Evolutionary conservation across 2,888 invertebrate genomes (phyloP).

Genomic region (Harpagoxenus sublaevis): DNA sequence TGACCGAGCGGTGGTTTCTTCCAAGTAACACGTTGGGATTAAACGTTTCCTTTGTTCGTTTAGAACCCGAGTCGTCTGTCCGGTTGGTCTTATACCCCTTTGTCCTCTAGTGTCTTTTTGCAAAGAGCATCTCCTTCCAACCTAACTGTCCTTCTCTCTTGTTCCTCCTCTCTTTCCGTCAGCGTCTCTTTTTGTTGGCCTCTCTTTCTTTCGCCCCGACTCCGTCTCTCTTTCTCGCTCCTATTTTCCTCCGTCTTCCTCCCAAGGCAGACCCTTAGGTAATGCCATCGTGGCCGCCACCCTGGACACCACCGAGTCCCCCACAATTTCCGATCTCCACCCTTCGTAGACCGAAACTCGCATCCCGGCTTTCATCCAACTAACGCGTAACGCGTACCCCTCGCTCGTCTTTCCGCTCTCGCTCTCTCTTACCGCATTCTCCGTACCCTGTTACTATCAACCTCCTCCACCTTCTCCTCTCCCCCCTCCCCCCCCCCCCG

Average conservation of each 20-base stretch:
- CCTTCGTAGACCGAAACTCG: conserved; percentile 72
- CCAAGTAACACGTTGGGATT: conserved; percentile 77
- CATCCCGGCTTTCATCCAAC: conserved; percentile 69
- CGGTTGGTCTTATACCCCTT: conserved; percentile 74
- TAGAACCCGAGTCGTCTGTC: conserved; percentile 72
- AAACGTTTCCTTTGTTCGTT: conserved; percentile 78
- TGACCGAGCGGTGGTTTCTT: conserved; percentile 75
- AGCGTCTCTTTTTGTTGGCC: conserved; percentile 45
- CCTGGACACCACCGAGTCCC: conserved; percentile 74
- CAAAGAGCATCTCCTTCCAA: conserved; percentile 62
- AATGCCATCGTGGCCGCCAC: conserved; percentile 76
- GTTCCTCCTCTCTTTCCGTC: conserved; percentile 42
- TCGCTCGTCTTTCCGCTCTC: conserved; percentile 51
- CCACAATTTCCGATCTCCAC: conserved; percentile 78
- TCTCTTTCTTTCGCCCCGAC: background rate
- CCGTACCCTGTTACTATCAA: conserved; percentile 59
- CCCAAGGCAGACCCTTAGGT: conserved; percentile 78
- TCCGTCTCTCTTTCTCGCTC: conserved; percentile 16
- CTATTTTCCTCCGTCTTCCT: conserved; percentile 54
- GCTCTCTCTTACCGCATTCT: conserved; percentile 36
- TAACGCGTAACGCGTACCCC: conserved; percentile 58
- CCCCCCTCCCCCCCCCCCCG: background rate
- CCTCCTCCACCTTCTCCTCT: conserved; percentile 46
- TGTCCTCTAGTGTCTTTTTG: conserved; percentile 77
- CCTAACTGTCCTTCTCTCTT: conserved; percentile 21